These are phyloP conservation scores for Proisotoma minuta DNA, from an alignment of 2,888 invertebrate genomes.

Conservation along the genomic window DNA sequence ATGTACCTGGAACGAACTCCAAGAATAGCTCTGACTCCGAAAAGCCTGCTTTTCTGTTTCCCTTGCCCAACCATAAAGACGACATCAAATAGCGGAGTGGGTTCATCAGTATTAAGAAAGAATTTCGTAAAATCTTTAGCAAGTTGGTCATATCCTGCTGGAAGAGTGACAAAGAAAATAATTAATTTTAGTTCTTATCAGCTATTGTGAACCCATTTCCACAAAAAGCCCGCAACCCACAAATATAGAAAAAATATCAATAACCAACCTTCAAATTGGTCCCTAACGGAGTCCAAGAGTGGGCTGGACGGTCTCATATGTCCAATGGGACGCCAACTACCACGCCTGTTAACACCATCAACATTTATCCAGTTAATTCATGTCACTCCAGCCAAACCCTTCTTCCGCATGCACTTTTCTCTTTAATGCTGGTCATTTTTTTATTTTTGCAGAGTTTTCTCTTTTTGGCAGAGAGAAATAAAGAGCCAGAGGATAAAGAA, in stretches of 20 bases:
- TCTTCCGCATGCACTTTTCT: too few species aligned
- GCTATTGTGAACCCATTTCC: not conserved
- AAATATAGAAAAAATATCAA: too few species aligned
- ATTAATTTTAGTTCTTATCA: not conserved
- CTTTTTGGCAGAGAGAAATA: not conserved
- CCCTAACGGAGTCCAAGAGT: constrained; percentile 82
- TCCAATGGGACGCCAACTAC: constrained; percentile 83
- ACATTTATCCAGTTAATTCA: constrained; percentile 1
- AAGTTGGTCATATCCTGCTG: constrained; percentile 68
- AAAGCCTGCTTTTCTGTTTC: constrained; percentile 83
- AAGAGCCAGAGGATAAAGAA: constrained; percentile 4
- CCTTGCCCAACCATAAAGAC: constrained; percentile 86
- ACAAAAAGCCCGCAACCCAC: not conserved
- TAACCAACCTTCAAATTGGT: constrained; percentile 69
- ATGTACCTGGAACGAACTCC: constrained; percentile 78
- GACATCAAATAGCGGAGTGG: constrained; percentile 77
- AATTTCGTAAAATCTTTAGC: constrained; percentile 86
- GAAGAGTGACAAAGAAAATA: not conserved
- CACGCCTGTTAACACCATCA: constrained; percentile 53
- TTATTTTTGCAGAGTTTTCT: not conserved
- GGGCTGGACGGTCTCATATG: constrained; percentile 93
- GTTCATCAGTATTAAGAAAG: constrained; percentile 78
- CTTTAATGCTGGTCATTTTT: too few species aligned
- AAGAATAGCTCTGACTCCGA: constrained; percentile 83
- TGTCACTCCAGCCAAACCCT: too few species aligned